Conservation (phyloP, 1,140 invertebrate genomes). For the Drosophila athabasca region DNA sequence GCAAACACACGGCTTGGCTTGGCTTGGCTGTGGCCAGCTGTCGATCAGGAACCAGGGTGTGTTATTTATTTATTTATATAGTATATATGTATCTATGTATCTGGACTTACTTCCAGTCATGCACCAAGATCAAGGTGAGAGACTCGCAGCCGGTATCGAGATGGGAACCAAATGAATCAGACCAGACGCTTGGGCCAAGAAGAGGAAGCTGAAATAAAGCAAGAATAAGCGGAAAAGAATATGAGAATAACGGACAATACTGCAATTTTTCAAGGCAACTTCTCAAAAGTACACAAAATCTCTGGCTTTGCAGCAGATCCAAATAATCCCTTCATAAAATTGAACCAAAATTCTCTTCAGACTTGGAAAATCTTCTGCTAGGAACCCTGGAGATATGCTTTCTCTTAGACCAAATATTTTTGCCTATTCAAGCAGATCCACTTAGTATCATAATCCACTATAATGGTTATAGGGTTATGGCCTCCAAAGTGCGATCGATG, state of each 20-base stretch:
- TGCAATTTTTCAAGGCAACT: too few relatives aligned
- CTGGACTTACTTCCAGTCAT: constrained; percentile 30
- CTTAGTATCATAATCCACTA: not conserved
- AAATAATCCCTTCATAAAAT: too few relatives aligned
- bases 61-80: constrained; percentile 11
- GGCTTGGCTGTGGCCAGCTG: not conserved
- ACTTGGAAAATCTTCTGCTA: too few relatives aligned
- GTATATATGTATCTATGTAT: not conserved
- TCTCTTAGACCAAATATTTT: too few relatives aligned
- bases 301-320: too few relatives aligned
- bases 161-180: not conserved
- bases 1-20: constrained; percentile 5
- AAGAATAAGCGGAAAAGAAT: too few relatives aligned
- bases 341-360: too few relatives aligned
- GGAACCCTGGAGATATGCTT: too few relatives aligned
- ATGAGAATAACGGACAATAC: too few relatives aligned
- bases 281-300: too few relatives aligned
- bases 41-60: constrained; percentile 47
- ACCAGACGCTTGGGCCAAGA: not conserved
- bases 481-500: constrained; percentile 10
- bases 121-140: constrained; percentile 54
- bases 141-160: not conserved
- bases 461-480: too few relatives aligned
- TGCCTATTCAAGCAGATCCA: too few relatives aligned
- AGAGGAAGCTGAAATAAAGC: constrained; percentile 2